A percentile compares a stretch with the other conserved stretches of the same genome.
Evolutionary conservation across 2,888 invertebrate genomes (phyloP).

Genomic region (Lycocerus yunnanus): DNA sequence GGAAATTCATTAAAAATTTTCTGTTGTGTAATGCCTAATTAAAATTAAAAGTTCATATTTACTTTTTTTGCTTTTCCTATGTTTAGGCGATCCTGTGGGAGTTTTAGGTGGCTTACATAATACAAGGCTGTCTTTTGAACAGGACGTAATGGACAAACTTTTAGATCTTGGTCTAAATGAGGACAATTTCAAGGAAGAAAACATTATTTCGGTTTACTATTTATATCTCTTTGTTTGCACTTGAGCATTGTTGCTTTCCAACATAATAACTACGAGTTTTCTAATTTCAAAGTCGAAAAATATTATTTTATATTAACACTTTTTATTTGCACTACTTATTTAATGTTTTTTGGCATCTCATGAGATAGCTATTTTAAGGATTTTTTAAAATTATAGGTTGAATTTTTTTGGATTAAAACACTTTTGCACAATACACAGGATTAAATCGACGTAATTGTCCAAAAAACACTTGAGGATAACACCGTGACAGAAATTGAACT

Average conservation of each 20-base stretch:
- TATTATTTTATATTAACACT: not conserved
- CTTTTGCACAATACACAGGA: not conserved
- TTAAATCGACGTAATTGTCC: not conserved
- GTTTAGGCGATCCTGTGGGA: constrained; percentile 59
- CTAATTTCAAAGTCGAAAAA: not conserved
- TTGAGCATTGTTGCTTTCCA: not conserved
- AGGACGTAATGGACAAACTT: constrained; percentile 57
- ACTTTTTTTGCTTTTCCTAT: constrained; percentile 58
- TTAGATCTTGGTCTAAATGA: constrained; percentile 59
- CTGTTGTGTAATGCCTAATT: constrained; percentile 1
- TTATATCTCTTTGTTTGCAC: not conserved
- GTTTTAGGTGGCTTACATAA: constrained; percentile 64
- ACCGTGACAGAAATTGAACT: not conserved
- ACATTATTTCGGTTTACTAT: constrained; percentile 53
- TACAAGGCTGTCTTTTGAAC: constrained; percentile 48
- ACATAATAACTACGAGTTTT: not conserved
- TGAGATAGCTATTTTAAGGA: not conserved
- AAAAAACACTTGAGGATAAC: not conserved
- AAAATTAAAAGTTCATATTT: constrained; percentile 28
- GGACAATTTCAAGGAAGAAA: constrained; percentile 62
- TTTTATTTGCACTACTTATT: not conserved
- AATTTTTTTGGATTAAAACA: not conserved
- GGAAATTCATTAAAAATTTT: not conserved
- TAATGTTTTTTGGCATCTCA: not conserved
- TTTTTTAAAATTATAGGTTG: not conserved